phyloP scores from a whole-genome alignment of 2,888 invertebrate genomes.

The Pimpla rufipes region DNA sequence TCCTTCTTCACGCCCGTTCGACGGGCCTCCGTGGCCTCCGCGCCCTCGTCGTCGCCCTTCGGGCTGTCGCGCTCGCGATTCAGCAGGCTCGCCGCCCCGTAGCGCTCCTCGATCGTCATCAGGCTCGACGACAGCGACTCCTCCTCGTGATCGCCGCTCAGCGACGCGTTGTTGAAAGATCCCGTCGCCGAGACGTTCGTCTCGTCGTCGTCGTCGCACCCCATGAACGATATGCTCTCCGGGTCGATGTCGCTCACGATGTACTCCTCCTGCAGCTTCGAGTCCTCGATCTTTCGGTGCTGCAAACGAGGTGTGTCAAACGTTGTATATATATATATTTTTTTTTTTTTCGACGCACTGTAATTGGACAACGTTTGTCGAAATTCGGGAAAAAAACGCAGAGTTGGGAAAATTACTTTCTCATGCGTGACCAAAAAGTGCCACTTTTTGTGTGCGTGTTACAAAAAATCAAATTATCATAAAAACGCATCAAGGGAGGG shows the following conservation, averaged over 20 bases:
- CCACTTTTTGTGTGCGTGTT: not conserved
- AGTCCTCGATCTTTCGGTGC: constrained; percentile 37
- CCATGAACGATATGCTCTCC: constrained; percentile 77
- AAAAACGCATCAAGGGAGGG: no score
- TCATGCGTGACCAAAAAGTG: not conserved
- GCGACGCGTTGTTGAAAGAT: constrained; percentile 74
- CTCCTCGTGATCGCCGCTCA: constrained; percentile 77
- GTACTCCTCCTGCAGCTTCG: constrained; percentile 76
- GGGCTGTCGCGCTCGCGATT: not conserved
- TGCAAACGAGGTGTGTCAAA: constrained; percentile 13
- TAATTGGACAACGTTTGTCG: no score
- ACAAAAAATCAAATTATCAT: not conserved
- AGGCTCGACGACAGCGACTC: constrained; percentile 74
- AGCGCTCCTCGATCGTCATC: constrained; percentile 72
- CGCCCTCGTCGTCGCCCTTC: constrained; percentile 63
- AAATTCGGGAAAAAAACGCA: no score
- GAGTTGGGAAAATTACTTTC: no score
- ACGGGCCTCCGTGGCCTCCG: constrained; percentile 48
- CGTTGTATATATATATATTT: not conserved
- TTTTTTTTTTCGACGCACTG: not conserved
- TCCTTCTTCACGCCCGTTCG: constrained; percentile 76
- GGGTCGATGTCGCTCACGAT: constrained; percentile 80
- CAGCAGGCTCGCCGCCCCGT: constrained; percentile 56
- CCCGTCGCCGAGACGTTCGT: constrained; percentile 78
- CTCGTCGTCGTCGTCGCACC: constrained; percentile 77